A percentile compares a stretch with the other conserved stretches of the same genome.
Conservation (phyloP, 2,888 invertebrate species). For the Dromius quadrimaculatus region DNA sequence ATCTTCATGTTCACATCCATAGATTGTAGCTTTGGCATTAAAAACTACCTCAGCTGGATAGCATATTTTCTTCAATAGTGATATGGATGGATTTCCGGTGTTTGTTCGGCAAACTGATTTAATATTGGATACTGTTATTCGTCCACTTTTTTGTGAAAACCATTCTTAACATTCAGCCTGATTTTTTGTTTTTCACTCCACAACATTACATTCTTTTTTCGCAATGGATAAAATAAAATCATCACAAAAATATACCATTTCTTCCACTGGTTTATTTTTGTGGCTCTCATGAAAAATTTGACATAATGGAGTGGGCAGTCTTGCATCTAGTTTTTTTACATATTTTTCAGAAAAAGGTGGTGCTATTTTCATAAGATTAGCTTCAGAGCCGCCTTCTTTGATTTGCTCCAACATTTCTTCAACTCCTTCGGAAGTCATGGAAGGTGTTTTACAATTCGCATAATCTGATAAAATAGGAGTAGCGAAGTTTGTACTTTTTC, state of each 20-base stretch:
- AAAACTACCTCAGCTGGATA: not conserved
- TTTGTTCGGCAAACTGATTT: not conserved
- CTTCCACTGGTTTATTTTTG: not conserved
- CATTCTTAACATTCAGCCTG: not conserved
- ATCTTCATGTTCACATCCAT: not conserved
- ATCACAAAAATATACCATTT: not conserved
- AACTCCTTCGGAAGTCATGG: too few relatives aligned
- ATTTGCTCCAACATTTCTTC: not conserved
- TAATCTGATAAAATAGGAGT: too few relatives aligned
- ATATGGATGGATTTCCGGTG: not conserved
- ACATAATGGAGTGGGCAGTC: too few relatives aligned
- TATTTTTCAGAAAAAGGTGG: too few relatives aligned
- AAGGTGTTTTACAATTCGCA: too few relatives aligned
- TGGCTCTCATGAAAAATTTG: not conserved
- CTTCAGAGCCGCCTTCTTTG: not conserved
- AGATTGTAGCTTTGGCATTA: not conserved
- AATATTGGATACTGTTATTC: not conserved
- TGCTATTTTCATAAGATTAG: too few relatives aligned
- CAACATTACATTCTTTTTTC: not conserved
- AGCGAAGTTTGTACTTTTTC: too few relatives aligned
- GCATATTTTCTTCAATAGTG: not conserved
- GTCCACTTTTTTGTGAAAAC: not conserved
- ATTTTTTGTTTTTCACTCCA: not conserved
- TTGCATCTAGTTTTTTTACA: too few relatives aligned
- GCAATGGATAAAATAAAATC: not conserved